These are phyloP conservation scores for Rhyacophila brunnea DNA, from an alignment of 1,140 invertebrate species.

Conservation along the genomic window DNA sequence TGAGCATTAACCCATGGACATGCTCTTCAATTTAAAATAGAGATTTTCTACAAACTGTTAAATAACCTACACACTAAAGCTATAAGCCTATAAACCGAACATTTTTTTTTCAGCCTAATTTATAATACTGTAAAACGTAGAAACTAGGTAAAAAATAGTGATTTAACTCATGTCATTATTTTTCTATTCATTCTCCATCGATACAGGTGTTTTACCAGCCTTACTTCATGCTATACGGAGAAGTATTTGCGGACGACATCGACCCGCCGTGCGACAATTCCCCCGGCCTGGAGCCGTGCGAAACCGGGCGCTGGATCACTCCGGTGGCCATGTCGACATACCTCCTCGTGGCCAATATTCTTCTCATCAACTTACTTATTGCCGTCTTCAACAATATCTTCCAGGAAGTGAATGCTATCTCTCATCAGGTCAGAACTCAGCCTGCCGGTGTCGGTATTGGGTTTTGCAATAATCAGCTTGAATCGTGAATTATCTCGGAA, in stretches of 20 bases:
- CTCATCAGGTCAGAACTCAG: slow-evolving; percentile 69
- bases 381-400: slow-evolving; percentile 99
- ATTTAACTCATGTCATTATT: too few species aligned
- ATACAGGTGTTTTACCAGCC: slow-evolving; percentile 89
- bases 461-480: too few species aligned
- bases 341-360: slow-evolving; percentile 92
- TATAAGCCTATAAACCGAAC: too few species aligned
- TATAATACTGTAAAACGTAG: too few species aligned
- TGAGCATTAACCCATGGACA: too few species aligned
- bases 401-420: slow-evolving; percentile 91
- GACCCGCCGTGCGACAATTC: slow-evolving; percentile 74
- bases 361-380: slow-evolving; percentile 96
- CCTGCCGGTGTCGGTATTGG: too few species aligned
- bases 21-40: too few species aligned
- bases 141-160: too few species aligned
- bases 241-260: slow-evolving; percentile 93
- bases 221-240: slow-evolving; percentile 98
- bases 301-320: slow-evolving; percentile 89
- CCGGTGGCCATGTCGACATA: slow-evolving; percentile 94
- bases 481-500: too few species aligned
- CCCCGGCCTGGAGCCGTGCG: slow-evolving; percentile 69
- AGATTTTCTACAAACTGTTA: too few species aligned
- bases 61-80: too few species aligned
- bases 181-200: not conserved
- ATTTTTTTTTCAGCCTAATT: too few species aligned